phyloP scores from a whole-genome alignment of 2,113 vertebrate species.

The Lepisosteus osseus region DNA sequence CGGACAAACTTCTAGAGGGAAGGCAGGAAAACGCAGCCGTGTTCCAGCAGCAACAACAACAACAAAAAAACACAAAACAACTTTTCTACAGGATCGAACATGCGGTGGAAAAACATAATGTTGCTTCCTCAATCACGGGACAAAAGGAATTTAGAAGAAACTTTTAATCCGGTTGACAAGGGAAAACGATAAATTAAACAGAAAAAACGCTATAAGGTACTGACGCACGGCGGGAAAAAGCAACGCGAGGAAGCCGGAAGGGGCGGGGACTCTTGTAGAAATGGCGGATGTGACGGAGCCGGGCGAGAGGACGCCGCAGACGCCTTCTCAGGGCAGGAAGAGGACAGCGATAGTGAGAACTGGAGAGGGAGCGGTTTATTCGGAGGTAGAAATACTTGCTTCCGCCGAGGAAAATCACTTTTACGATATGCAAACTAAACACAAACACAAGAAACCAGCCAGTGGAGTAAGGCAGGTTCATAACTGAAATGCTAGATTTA shows the following conservation, averaged over 20 bases:
- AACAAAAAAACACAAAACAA: constrained; percentile 11
- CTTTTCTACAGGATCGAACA: background rate
- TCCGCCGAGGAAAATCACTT: constrained; percentile 48
- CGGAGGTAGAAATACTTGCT: constrained; percentile 18
- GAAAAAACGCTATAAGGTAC: too few species aligned
- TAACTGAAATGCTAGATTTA: constrained; percentile 33
- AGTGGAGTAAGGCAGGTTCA: constrained; percentile 31
- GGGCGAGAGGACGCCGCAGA: background rate
- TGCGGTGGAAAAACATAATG: background rate
- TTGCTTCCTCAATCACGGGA: too few species aligned
- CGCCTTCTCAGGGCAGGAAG: background rate
- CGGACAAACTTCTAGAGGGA: constrained; percentile 1
- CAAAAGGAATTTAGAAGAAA: too few species aligned
- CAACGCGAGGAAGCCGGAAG: too few species aligned
- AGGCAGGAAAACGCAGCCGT: background rate
- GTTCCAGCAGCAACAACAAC: constrained; percentile 6
- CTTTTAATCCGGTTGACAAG: too few species aligned
- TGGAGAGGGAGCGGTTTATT: background rate
- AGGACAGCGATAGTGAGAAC: background rate
- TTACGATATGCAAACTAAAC: constrained; percentile 66
- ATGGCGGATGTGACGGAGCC: too few species aligned
- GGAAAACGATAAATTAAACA: too few species aligned
- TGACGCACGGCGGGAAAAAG: too few species aligned
- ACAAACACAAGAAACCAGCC: constrained; percentile 35
- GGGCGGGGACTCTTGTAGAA: too few species aligned